phyloP scores from a whole-genome alignment of 2,797 vertebrate genomes.

The Eidolon dupreanum region DNA sequence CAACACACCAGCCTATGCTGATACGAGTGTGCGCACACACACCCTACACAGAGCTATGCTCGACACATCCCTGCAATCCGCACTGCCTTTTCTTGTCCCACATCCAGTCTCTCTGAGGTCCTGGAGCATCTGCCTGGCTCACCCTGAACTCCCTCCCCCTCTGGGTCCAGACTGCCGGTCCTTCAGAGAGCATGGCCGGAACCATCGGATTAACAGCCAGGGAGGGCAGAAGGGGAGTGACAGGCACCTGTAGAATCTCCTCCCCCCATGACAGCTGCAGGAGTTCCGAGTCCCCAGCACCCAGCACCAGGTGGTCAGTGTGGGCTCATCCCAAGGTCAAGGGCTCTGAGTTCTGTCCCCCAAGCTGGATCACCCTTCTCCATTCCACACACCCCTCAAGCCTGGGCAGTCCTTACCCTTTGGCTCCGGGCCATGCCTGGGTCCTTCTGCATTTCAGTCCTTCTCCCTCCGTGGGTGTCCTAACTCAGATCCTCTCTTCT shows the following conservation, averaged over 20 bases:
- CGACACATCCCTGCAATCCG: not conserved
- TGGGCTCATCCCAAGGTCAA: slow-evolving; percentile 55
- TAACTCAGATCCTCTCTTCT: not conserved
- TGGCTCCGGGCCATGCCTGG: not conserved
- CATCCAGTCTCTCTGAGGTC: not conserved
- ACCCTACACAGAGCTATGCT: not conserved
- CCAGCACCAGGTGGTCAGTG: slow-evolving; percentile 40
- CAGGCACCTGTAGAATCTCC: slow-evolving; percentile 56
- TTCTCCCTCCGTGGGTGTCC: not conserved
- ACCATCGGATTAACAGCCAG: slow-evolving; percentile 64
- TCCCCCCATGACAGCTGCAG: slow-evolving; percentile 66
- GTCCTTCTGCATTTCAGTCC: not conserved
- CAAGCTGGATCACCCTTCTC: not conserved
- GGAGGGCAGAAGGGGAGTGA: not conserved
- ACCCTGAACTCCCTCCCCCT: not conserved
- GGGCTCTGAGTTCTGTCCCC: not conserved
- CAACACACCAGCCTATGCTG: not conserved
- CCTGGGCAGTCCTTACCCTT: not conserved
- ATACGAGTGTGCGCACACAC: not conserved
- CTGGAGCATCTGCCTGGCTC: not conserved
- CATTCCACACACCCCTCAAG: not conserved
- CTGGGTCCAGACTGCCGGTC: slow-evolving; percentile 32
- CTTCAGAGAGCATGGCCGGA: slow-evolving; percentile 66
- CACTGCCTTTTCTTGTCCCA: not conserved
- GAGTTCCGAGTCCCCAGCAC: slow-evolving; percentile 41